Base-by-base conservation (phyloP, 2,113 vertebrate genomes). In the Malurus cyaneus region DNA sequence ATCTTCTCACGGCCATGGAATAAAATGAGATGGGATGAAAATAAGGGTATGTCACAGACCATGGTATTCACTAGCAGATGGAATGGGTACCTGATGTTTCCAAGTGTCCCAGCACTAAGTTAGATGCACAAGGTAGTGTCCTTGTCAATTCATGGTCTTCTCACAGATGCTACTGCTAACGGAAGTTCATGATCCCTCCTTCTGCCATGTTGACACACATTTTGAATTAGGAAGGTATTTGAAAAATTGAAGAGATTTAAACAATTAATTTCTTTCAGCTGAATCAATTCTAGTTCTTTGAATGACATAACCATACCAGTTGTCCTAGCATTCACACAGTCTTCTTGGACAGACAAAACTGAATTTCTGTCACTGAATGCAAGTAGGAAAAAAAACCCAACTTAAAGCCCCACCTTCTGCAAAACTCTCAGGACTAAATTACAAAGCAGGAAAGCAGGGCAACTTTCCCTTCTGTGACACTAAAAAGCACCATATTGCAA, bases 341-440 rank as follows among this genome's bases (percentile, higher is more conserved):
- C 57, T 70, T 88, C 46, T 31, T 71, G 28, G 14, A 53, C 18
- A 79, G n/a, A 21, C 7, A 88, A 76, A 65, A 80, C 1, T 59
- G 15, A 44, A 23, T 47, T 85, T 69, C 66, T 74, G 17, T 64
- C 64, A 70, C 36, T 85, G n/a, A 76, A 60, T 6, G 26, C 9
- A 57, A 46, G 25, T 7, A 71, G 32, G 13, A 34, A 60, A 80
- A 66, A 73, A 39, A 0, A 0, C 39, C 39, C 17, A 80, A 0
- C 17, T 14, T 54, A 29, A 91, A 87, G 25, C 2, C 19, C 7
- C 4, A 47, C 4, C 24, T 49, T 49, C 29, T 59, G 29, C 19
- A 88, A 69, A 93, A 52, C 8, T 62, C 67, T 42, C 25, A 84
- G 25, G 47, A 41, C 19, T 84, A 66, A 52, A 57, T 53, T 46